These are phyloP conservation scores for Origma solitaria DNA, from an alignment of 2,113 vertebrate genomes.

Conservation along the genomic window DNA sequence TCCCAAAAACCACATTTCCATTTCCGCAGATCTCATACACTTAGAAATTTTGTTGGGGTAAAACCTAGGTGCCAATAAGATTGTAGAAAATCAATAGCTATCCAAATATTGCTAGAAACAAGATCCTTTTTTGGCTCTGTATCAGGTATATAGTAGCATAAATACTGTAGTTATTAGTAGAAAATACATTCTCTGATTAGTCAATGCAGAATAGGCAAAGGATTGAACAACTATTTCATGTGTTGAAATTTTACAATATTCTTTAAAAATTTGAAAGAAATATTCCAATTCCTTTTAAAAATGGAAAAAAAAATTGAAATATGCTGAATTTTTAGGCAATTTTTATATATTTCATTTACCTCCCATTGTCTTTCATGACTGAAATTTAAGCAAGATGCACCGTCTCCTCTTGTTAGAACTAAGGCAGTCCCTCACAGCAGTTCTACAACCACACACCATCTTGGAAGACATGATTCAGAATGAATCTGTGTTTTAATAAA, in stretches of 20 bases:
- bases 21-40: background rate
- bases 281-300: background rate
- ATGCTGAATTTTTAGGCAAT: background rate
- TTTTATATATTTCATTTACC: background rate
- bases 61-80: background rate
- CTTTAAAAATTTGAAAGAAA: background rate
- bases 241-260: background rate
- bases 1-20: background rate
- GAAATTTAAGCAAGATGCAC: background rate
- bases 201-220: background rate
- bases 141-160: background rate
- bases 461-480: background rate
- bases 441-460: background rate
- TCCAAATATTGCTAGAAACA: background rate
- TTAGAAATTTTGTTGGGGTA: background rate
- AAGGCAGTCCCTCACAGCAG: fast-evolving
- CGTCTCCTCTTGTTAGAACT: background rate
- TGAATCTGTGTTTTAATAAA: background rate
- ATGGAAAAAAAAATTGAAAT: background rate
- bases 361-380: background rate
- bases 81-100: background rate
- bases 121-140: background rate
- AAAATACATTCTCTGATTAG: background rate
- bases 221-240: fast-evolving
- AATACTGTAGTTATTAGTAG: background rate